phyloP scores from a whole-genome alignment of 2,888 invertebrate species.

The Cantharis lateralis region DNA sequence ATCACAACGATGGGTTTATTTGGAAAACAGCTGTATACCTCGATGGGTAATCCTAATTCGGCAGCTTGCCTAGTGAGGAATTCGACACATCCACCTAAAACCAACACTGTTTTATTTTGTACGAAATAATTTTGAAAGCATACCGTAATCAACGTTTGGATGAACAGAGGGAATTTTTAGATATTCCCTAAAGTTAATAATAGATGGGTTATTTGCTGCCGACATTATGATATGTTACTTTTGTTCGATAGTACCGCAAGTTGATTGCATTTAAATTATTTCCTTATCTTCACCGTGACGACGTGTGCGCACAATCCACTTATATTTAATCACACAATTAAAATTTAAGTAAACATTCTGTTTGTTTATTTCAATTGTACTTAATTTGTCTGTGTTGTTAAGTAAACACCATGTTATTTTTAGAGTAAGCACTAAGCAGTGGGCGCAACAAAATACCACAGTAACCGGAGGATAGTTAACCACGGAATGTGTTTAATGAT shows the following conservation, averaged over 20 bases:
- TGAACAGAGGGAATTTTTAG: slow-evolving; percentile 86
- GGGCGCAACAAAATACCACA: background rate
- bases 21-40: slow-evolving; percentile 60
- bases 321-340: background rate
- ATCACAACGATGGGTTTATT: slow-evolving; percentile 77
- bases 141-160: slow-evolving; percentile 85
- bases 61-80: slow-evolving; percentile 73
- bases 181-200: slow-evolving; percentile 83
- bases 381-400: background rate
- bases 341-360: background rate
- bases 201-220: slow-evolving; percentile 52
- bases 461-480: background rate
- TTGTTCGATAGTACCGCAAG: background rate
- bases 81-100: slow-evolving; percentile 50
- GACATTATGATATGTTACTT: background rate
- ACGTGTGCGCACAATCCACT: background rate
- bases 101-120: background rate
- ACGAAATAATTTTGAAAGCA: slow-evolving; percentile 45
- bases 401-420: background rate
- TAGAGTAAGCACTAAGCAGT: background rate
- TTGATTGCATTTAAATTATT: background rate
- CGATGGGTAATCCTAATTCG: slow-evolving; percentile 66
- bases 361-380: background rate
- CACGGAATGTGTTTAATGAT: background rate
- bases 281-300: background rate